These are phyloP conservation scores for Metaphire vulgaris DNA, from an alignment of 1,140 invertebrate species.

Conservation along the genomic window DNA sequence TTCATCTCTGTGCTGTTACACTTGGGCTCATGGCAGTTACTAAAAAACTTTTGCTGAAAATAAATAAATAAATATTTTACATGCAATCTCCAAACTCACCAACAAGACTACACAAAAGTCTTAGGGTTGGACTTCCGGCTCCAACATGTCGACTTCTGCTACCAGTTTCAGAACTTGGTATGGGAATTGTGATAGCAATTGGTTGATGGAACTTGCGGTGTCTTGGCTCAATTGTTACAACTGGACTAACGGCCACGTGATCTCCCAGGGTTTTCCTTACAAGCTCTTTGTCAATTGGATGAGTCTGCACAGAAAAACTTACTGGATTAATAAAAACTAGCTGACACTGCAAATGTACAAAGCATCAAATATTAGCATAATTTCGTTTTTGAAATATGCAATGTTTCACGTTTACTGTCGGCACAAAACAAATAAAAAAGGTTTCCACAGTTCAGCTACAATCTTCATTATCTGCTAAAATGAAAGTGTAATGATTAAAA, in stretches of 20 bases:
- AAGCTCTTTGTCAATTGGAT: constrained; percentile 79
- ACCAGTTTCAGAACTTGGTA: constrained; percentile 80
- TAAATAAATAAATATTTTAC: not conserved
- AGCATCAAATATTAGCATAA: too few species aligned
- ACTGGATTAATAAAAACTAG: too few species aligned
- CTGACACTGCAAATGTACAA: too few species aligned
- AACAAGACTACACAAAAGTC: constrained; percentile 96
- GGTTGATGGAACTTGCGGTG: constrained; percentile 97
- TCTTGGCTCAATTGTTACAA: constrained; percentile 95
- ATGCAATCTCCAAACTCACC: constrained; percentile 59
- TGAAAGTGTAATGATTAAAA: too few species aligned
- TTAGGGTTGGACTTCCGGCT: constrained; percentile 76
- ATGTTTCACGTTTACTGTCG: too few species aligned
- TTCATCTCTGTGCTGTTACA: too few species aligned
- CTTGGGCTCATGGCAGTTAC: too few species aligned
- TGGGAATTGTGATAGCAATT: constrained; percentile 93
- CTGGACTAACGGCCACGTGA: constrained; percentile 81
- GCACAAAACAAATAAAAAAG: too few species aligned
- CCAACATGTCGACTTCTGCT: constrained; percentile 94
- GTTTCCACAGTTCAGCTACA: too few species aligned
- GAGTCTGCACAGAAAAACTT: constrained; percentile 67
- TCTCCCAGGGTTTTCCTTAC: constrained; percentile 91
- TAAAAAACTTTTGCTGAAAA: too few species aligned
- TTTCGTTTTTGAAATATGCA: too few species aligned
- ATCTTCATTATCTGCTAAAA: too few species aligned